A percentile compares a stretch with the other conserved stretches of the same genome.
Evolutionary conservation across 2,113 vertebrate species (phyloP).

Genomic region (Dipodomys stephensi): DNA sequence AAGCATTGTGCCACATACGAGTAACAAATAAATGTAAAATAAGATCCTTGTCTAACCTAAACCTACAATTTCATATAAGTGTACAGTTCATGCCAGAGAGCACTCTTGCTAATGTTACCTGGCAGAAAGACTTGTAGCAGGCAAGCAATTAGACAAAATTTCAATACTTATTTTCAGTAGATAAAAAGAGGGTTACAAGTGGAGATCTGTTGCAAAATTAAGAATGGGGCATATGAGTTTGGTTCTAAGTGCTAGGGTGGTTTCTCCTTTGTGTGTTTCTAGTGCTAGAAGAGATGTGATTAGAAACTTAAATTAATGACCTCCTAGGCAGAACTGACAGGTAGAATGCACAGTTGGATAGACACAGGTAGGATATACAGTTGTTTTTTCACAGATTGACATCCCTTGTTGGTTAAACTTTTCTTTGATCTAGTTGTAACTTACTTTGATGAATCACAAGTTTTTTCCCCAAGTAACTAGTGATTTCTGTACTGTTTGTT

Average conservation of each 20-base stretch:
- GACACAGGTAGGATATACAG: no score
- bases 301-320: background rate
- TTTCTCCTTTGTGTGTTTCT: background rate
- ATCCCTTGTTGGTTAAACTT: background rate
- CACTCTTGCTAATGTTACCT: background rate
- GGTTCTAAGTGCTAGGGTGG: background rate
- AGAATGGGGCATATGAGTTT: background rate
- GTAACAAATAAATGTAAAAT: background rate
- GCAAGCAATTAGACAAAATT: background rate
- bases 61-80: background rate
- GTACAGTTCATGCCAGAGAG: background rate
- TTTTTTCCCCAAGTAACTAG: constrained; percentile 11
- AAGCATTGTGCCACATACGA: background rate
- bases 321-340: background rate
- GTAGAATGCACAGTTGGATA: no score
- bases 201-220: background rate
- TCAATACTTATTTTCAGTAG: constrained; percentile 18
- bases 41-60: background rate
- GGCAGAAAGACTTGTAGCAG: background rate
- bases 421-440: background rate
- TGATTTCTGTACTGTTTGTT: background rate
- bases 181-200: background rate
- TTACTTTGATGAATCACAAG: constrained; percentile 7
- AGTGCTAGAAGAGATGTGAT: background rate
- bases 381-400: background rate